Evolutionary conservation across 2,113 vertebrate genomes (phyloP).

Genomic region (cattle (Bos taurus)): DNA sequence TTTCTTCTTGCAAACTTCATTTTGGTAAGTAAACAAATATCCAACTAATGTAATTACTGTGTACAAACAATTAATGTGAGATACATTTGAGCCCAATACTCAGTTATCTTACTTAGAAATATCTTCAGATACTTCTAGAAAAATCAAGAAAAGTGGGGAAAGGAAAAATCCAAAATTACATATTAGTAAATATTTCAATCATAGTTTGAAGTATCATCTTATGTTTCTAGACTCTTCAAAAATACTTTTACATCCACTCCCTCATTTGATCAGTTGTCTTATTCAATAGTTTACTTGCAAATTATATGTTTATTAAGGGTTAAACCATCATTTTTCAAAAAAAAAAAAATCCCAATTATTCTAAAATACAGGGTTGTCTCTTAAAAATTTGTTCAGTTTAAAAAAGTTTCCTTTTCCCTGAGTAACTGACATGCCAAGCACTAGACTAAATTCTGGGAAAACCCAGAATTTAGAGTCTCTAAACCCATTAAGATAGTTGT

Average conservation of each 20-base stretch:
- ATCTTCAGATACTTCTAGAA: neutral
- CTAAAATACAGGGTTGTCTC: neutral
- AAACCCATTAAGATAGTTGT: neutral
- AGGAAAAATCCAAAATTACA: neutral
- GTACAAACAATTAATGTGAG: neutral
- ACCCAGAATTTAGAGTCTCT: neutral
- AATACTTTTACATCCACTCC: constrained; percentile 12
- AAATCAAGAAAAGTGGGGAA: neutral
- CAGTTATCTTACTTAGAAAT: neutral
- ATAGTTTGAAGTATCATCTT: neutral
- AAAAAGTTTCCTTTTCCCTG: neutral
- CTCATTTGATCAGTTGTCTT: neutral
- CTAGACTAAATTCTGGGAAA: neutral
- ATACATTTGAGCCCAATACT: neutral
- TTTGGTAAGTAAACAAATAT: neutral
- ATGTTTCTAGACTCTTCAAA: constrained; percentile 4
- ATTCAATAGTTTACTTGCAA: neutral
- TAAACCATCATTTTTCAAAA: neutral
- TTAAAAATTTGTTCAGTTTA: neutral
- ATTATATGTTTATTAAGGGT: neutral
- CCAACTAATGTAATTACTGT: neutral
- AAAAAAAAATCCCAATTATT: neutral
- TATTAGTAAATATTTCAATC: neutral
- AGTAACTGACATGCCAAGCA: neutral
- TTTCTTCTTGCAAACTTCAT: neutral